A percentile compares a stretch with the other conserved stretches of the same genome.
Evolutionary conservation across 2,797 vertebrate genomes (phyloP).

Genomic region (Bucorvus abyssinicus): DNA sequence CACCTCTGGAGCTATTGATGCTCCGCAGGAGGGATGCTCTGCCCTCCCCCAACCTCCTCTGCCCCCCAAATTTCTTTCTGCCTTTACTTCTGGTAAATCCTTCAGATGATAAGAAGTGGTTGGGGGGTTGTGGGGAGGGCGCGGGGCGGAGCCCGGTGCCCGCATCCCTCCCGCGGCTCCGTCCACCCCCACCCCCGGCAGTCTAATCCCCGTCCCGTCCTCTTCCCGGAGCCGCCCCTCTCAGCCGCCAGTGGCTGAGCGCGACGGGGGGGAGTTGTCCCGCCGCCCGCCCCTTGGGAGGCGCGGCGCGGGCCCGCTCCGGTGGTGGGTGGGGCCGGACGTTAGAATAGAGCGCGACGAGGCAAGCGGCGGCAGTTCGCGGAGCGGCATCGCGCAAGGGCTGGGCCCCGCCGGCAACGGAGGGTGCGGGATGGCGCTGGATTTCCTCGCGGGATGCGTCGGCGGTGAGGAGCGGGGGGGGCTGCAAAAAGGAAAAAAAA

Average conservation of each 20-base stretch:
- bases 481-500: not conserved
- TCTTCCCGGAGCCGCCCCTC: not conserved
- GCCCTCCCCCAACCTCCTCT: not conserved
- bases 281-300: not conserved
- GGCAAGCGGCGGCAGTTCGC: not conserved
- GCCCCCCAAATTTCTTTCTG: no score
- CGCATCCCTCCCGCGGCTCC: not conserved
- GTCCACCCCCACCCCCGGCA: no score
- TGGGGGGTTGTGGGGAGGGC: fast-evolving
- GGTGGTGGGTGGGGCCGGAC: not conserved
- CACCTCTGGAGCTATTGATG: fast-evolving
- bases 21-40: not conserved
- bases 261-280: slow-evolving; percentile 69
- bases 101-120: fast-evolving
- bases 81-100: not conserved
- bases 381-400: not conserved
- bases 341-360: not conserved
- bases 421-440: slow-evolving; percentile 81
- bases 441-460: slow-evolving; percentile 91
- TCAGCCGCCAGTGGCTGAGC: slow-evolving; percentile 36
- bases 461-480: slow-evolving; percentile 83
- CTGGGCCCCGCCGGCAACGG: not conserved
- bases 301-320: not conserved
- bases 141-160: no score
- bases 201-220: not conserved